Conservation (phyloP, 2,113 vertebrate genomes). For the Myrmophylax atrothorax region DNA sequence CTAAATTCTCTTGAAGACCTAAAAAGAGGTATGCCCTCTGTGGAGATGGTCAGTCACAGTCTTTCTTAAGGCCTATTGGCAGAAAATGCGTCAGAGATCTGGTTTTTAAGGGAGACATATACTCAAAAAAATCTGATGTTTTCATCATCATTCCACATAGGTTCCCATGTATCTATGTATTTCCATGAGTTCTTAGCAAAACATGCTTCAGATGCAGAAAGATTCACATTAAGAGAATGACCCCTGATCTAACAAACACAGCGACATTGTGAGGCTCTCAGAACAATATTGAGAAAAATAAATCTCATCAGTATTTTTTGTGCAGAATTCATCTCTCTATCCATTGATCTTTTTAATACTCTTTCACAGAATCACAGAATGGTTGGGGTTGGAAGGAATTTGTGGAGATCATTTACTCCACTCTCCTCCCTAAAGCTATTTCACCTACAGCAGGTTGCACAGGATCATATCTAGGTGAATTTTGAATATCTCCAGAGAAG, state of each 20-base stretch:
- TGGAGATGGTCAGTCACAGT: background rate
- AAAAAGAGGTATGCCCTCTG: background rate
- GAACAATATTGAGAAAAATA: background rate
- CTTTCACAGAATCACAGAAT: background rate
- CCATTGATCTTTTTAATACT: background rate
- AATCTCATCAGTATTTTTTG: background rate
- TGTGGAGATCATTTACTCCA: background rate
- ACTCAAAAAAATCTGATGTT: background rate
- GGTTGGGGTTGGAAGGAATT: background rate
- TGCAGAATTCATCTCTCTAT: background rate
- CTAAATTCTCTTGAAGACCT: background rate
- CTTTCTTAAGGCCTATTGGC: background rate
- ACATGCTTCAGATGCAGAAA: background rate
- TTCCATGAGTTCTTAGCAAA: background rate
- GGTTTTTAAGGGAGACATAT: accelerated
- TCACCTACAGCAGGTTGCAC: background rate
- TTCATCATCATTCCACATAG: background rate
- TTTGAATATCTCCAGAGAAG: background rate
- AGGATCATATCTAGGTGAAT: background rate
- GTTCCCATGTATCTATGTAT: background rate
- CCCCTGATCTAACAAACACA: background rate
- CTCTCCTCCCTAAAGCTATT: background rate
- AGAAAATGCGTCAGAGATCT: background rate
- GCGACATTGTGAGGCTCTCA: background rate
- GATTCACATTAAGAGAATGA: background rate